These are phyloP conservation scores for Elaphurus davidianus DNA, from an alignment of 2,113 vertebrate species.

Conservation along the genomic window DNA sequence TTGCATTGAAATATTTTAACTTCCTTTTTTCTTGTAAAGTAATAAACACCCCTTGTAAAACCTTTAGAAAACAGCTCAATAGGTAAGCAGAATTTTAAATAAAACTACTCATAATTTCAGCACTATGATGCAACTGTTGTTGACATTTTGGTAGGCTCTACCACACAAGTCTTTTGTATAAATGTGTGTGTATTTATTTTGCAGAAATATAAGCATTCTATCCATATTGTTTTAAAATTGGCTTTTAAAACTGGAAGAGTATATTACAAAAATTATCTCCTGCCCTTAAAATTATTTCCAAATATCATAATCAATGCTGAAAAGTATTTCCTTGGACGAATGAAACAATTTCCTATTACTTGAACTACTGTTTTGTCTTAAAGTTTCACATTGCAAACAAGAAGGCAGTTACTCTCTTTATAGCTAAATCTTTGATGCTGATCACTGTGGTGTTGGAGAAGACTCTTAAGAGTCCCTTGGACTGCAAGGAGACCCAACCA, in stretches of 20 bases:
- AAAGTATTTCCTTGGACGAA: slow-evolving; percentile 15
- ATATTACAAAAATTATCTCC: slow-evolving; percentile 28
- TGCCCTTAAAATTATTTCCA: slow-evolving; percentile 40
- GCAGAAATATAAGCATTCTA: not conserved
- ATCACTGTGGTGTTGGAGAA: not conserved
- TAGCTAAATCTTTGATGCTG: not conserved
- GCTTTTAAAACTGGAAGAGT: not conserved
- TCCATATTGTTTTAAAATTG: not conserved
- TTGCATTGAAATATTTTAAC: not conserved
- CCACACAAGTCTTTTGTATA: not conserved
- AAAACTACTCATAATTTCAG: slow-evolving; percentile 2
- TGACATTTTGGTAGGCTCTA: not conserved
- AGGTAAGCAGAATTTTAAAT: not conserved
- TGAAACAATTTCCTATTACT: slow-evolving; percentile 17
- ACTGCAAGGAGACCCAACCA: too few relatives aligned
- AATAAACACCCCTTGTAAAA: not conserved
- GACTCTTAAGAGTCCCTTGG: too few relatives aligned
- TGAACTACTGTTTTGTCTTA: not conserved
- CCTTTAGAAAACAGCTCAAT: not conserved
- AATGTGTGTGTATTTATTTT: slow-evolving; percentile 17
- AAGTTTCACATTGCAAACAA: slow-evolving; percentile 16
- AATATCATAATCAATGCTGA: slow-evolving; percentile 8
- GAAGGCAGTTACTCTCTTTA: slow-evolving; percentile 36
- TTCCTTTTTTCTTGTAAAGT: slow-evolving; percentile 10
- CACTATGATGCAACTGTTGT: not conserved